Evolutionary conservation across 1,140 invertebrate species (phyloP).

Genomic region (Drosophila insularis): DNA sequence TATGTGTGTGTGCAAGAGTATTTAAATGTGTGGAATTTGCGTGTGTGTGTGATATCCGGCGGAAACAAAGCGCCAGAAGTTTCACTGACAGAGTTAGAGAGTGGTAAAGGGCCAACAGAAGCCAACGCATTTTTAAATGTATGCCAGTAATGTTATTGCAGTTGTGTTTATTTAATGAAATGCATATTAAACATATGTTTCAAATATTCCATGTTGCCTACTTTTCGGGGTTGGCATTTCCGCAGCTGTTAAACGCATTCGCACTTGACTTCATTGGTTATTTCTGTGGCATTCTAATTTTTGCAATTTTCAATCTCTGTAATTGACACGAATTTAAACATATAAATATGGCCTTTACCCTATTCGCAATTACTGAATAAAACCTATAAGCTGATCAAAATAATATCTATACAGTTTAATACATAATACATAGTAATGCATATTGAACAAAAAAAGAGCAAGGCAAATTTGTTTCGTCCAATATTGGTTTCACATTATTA

Average conservation of each 20-base stretch:
- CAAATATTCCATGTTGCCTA: conserved; percentile 7
- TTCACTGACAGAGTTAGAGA: not conserved
- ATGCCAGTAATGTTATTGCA: conserved; percentile 42
- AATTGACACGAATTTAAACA: not conserved
- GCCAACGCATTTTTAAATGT: conserved; percentile 51
- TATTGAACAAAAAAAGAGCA: too few relatives aligned
- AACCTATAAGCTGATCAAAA: not conserved
- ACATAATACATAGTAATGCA: too few relatives aligned
- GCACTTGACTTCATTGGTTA: conserved; percentile 2
- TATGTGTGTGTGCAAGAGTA: not conserved
- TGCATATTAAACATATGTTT: conserved; percentile 70
- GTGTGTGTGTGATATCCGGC: conserved; percentile 59
- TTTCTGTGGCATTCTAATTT: not conserved
- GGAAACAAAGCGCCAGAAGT: conserved; percentile 48
- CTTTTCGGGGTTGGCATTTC: not conserved
- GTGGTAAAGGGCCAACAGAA: conserved; percentile 27
- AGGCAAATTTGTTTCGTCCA: too few relatives aligned
- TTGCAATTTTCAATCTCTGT: not conserved
- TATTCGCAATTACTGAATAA: not conserved
- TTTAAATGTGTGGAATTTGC: not conserved
- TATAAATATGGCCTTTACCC: not conserved
- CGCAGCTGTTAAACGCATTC: not conserved
- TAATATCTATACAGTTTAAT: too few relatives aligned
- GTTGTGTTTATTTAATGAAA: conserved; percentile 74
- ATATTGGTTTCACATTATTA: too few relatives aligned